Evolutionary conservation across 2,888 invertebrate genomes (phyloP), one percentile per base, ranked within the genome.

Genomic region (Drosophila macrospina): DNA sequence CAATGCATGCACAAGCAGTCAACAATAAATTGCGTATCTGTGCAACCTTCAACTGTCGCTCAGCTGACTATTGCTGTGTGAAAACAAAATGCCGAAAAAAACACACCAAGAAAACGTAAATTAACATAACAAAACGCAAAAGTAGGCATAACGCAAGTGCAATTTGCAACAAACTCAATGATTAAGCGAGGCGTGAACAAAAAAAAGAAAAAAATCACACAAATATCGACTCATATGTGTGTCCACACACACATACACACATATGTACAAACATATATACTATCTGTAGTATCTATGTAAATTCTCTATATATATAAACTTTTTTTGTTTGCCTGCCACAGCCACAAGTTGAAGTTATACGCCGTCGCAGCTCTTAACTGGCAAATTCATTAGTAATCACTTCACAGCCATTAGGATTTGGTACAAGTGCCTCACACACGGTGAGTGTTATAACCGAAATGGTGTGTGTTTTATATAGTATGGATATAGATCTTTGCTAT

Each of bases 321-420:
- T 34, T 41, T 44, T 36, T 10, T 34, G 37, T 36, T 10, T 34
- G 37, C n/a, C 51, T 52, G 54, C 54, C 54, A 54, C 54, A 39
- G 26, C 44, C 45, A 30, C 30, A 61, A 36, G 42, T 24, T 55
- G 10, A 55, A 59, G 50, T 62, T 57, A 36, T 34, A 50, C 32
- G 70, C 30, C 51, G 61, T 47, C 66, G 24, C 70, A 64, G 77
- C 80, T 82, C 75, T 86, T 65, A 74, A 54, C 69, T 44, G 51
- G 76, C 61, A 69, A 84, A 79, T 78, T 86, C 84, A 86, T 84
- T 86, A 86, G 81, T 77, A 79, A 84, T 80, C 84, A 84, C 84
- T 86, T 86, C 73, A 84, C 64, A 79, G 77, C 62, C 86, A 85
- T 85, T 85, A 86, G 84, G 86, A 85, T 74, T 84, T 84, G 79